A percentile compares a stretch with the other conserved stretches of the same genome.
Conservation (phyloP, 2,797 vertebrate species). For the Eidolon dupreanum region DNA sequence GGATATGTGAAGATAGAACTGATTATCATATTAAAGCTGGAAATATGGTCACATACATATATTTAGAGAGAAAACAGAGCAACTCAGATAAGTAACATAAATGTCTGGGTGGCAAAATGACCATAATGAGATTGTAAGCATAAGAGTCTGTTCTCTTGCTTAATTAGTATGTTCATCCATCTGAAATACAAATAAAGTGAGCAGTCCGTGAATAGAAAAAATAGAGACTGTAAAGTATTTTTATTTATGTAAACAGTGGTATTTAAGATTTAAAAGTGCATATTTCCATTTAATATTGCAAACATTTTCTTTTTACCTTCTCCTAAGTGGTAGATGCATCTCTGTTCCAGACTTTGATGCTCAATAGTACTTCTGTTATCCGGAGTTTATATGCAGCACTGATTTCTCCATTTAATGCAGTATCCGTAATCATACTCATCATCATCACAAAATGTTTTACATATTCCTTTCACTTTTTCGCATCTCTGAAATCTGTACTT, state of each 20-base stretch:
- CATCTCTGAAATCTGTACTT: constrained; percentile 59
- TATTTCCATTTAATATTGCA: neutral
- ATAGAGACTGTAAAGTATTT: neutral
- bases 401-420: constrained; percentile 68
- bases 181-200: neutral
- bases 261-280: neutral
- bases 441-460: constrained; percentile 52
- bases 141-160: neutral
- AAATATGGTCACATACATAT: neutral
- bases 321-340: neutral
- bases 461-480: constrained; percentile 24
- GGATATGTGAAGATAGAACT: neutral
- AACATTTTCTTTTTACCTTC: neutral
- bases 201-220: neutral
- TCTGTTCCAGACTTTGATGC: neutral
- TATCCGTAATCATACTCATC: constrained; percentile 54
- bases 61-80: neutral
- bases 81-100: neutral
- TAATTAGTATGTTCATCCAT: neutral
- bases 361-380: neutral
- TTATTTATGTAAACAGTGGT: constrained; percentile 18
- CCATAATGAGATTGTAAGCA: neutral
- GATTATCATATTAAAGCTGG: neutral
- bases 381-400: constrained; percentile 61
- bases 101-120: neutral